phyloP scores from a whole-genome alignment of 37 sponge, comb jelly and placozoan genomes.

The Beroe forskalii region DNA sequence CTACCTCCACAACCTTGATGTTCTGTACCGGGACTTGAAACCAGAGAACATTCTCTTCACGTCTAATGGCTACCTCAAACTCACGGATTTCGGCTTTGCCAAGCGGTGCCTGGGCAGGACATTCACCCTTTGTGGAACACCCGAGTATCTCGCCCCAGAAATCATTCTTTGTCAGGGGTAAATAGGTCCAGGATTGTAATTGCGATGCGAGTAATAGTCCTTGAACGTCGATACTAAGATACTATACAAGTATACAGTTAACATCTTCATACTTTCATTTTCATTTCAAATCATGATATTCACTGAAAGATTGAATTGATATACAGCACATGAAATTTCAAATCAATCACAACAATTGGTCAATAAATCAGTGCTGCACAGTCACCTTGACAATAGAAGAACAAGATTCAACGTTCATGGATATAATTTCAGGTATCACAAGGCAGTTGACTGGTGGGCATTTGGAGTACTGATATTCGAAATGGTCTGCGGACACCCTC shows the following conservation, averaged over 20 bases:
- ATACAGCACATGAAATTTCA: too few relatives aligned
- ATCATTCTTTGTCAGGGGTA: slow-evolving; percentile 65
- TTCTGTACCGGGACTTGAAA: slow-evolving; percentile 46
- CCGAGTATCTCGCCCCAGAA: slow-evolving; percentile 57
- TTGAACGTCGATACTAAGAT: not conserved
- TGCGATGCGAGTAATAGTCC: not conserved
- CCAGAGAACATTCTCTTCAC: slow-evolving; percentile 55
- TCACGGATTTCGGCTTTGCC: slow-evolving; percentile 61
- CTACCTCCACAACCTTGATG: slow-evolving; percentile 53
- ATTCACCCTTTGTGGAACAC: slow-evolving; percentile 58
- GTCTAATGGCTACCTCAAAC: slow-evolving; percentile 48
- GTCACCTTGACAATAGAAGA: too few relatives aligned
- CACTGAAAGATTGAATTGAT: too few relatives aligned
- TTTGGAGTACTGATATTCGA: slow-evolving; percentile 57
- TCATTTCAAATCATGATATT: too few relatives aligned
- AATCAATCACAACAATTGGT: too few relatives aligned
- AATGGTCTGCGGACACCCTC: slow-evolving; percentile 64
- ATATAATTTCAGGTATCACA: slow-evolving; percentile 60
- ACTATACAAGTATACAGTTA: not conserved
- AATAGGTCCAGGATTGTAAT: too few relatives aligned
- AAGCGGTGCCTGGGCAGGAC: slow-evolving; percentile 54
- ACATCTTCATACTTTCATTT: not conserved
- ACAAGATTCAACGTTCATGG: too few relatives aligned
- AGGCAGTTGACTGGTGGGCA: slow-evolving; percentile 64
- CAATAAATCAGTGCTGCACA: too few relatives aligned